Conservation (phyloP, 2,797 vertebrate genomes). For the Acanthurus lineatus region DNA sequence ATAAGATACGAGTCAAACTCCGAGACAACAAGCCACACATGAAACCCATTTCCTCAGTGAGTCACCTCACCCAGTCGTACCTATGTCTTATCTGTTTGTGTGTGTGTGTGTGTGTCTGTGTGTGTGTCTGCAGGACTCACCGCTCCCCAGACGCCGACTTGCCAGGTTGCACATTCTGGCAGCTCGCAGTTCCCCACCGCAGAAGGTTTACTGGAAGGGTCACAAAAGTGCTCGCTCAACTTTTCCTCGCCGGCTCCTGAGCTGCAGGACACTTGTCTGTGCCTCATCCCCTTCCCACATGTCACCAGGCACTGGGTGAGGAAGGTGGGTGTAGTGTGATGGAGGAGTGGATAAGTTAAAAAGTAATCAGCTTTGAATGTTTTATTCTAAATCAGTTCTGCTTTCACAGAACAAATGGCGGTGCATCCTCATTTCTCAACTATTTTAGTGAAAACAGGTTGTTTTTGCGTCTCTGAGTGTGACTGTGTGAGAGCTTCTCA, state of each 20-base stretch:
- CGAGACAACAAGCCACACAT: slow-evolving; percentile 58
- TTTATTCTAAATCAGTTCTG: background rate
- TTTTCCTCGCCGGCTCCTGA: slow-evolving; percentile 83
- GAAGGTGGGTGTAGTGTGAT: background rate
- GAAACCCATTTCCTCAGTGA: slow-evolving; percentile 68
- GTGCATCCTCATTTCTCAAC: background rate
- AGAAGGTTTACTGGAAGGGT: slow-evolving; percentile 86
- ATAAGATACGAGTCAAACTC: slow-evolving; percentile 45
- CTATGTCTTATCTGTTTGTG: slow-evolving; percentile 19
- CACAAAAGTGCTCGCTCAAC: slow-evolving; percentile 90
- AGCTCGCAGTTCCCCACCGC: slow-evolving; percentile 87
- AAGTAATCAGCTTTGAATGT: background rate
- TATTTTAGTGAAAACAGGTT: background rate
- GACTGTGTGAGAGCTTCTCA: slow-evolving; percentile 68
- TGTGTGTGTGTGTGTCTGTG: slow-evolving; percentile 23
- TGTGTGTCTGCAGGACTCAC: slow-evolving; percentile 85
- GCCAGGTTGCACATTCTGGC: slow-evolving; percentile 92
- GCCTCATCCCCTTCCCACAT: slow-evolving; percentile 92
- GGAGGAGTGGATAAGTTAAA: background rate
- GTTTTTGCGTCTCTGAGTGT: background rate
- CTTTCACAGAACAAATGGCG: background rate
- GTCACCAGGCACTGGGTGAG: slow-evolving; percentile 90
- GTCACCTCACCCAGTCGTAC: slow-evolving; percentile 39
- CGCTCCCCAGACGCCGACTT: slow-evolving; percentile 92
- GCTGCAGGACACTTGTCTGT: slow-evolving; percentile 91